Base-by-base conservation (phyloP, 92 coral and sea anemone species). In the Phymanthus crucifer region DNA sequence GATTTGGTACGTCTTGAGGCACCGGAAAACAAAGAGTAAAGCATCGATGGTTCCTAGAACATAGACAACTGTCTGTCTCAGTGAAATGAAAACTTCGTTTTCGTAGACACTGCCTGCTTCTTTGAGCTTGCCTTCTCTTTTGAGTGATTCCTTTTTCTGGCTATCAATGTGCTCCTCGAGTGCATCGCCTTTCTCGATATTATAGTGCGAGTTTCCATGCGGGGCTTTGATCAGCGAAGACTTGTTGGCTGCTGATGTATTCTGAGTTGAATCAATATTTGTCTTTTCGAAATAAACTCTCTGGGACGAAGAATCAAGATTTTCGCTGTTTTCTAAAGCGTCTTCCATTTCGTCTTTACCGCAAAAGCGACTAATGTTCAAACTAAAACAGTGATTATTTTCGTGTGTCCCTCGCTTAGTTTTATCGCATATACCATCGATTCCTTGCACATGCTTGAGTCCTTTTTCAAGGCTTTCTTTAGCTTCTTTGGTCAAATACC, bases 21-120 rank as follows among this genome's bases (percentile, higher is more conserved):
- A 69, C 3, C 96, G 88, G 67, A 85, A 91, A n/a, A 91, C 83
- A 3, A 91, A 83, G 11, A 91, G 96, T 12, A 91, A 78, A 33
- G 83, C 80, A 37, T 91, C 96, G 7, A 91, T 83, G 10, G 87
- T 58, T 18, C 82, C 89, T 31, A 91, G 32, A 3, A 89, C 87
- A n/a, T 84, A 86, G 65, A 87, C 56, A 37, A 89, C 72, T n/a
- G 88, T 84, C 26, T 72, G 81, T 64, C 71, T 79, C 27, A 92
- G 82, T n/a, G 70, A 40, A 47, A 48, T 27, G 13, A 91, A 91
- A 37, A 83, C 90, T 29, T 89, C 83, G n/a, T 84, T 80, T 61
- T 91, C 81, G 61, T 89, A 86, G 43, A 86, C 72, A 21, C 57
- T 83, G 45, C 91, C 82, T 35, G 67, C 37, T 52, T 89, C 73